Base-by-base conservation (phyloP, 2,113 vertebrate species). In the Melanostigma gelatinosum region DNA sequence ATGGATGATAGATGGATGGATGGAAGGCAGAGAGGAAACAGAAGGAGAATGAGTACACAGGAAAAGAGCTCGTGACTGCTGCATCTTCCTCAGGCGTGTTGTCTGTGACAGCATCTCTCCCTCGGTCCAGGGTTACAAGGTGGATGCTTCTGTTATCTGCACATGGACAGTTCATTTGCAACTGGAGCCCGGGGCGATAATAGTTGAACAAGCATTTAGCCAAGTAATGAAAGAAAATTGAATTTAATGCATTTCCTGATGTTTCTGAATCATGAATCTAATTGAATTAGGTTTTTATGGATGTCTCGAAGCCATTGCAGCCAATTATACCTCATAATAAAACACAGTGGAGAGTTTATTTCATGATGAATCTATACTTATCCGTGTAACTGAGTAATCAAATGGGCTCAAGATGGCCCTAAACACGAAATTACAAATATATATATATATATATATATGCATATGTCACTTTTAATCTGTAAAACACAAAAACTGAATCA, bases 251-350 rank as follows among this genome's bases (percentile, higher is more conserved):
- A 66, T 58, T 77, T 88, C 63, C 76, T 77, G 72, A 72, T 80
- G 72, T 71, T 58, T 77, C 50, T 82, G 71, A 88, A 82, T 79
- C 72, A 85, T 83, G 80, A 55, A 79, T 85, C 68, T 50, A 74
- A 80, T 83, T 68, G 48, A 80, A 88, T 63, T 18, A 6, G 71
- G 24, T 40, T 73, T 50, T 80, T 66, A 69, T 80, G 48, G 42
- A 75, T 36, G 54, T 79, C 78, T 72, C 1, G 11, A 42, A 73
- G 79, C 75, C 66, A 46, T 18, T 3, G 42, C 10, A 62, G 78
- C 60, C 70, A 71, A 57, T 58, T 52, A 77, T 16, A 38, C 24
- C 32, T 75, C 34, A 63, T 75, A 67, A 72, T 38, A 42, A 84
- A 67, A 68, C 54, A 64, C 34, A 65, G 16, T 36, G 32, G 29